Conservation (phyloP, 37 sponge, comb jelly and placozoan genomes). For the Chondrilla cf. caribensis region DNA sequence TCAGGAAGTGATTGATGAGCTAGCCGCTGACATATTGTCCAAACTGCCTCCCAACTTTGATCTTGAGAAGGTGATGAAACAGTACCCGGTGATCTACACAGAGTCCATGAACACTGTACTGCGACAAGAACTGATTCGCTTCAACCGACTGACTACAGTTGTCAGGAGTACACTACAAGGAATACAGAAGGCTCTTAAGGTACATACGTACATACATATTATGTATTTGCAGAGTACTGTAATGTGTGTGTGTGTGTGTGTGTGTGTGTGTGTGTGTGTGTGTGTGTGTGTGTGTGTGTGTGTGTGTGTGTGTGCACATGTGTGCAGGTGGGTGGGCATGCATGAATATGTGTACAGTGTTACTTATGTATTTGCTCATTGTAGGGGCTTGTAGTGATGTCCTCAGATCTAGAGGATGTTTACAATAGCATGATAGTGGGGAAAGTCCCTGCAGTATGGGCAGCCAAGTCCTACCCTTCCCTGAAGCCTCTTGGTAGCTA, state of each 20-base stretch:
- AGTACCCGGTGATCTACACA: constrained; percentile 88
- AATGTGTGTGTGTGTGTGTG: too few relatives aligned
- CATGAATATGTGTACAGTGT: background rate
- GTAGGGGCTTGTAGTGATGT: constrained; percentile 97
- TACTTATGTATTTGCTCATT: background rate
- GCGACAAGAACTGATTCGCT: constrained; percentile 94
- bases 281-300: background rate
- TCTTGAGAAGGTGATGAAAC: constrained; percentile 83
- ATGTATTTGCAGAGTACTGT: background rate
- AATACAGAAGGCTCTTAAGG: constrained; percentile 96
- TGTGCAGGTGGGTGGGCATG: background rate
- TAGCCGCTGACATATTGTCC: constrained; percentile 93
- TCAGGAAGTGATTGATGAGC: constrained; percentile 88
- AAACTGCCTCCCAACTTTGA: constrained; percentile 94
- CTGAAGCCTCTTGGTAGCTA: constrained; percentile 98
- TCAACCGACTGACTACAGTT: constrained; percentile 91
- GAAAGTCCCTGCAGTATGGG: constrained; percentile 98
- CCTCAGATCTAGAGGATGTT: constrained; percentile 89
- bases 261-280: background rate
- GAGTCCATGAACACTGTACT: constrained; percentile 99
- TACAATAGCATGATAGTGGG: constrained; percentile 93
- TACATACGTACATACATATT: background rate
- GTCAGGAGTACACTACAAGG: constrained; percentile 83
- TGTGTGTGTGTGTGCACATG: background rate
- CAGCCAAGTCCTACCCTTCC: constrained; percentile 97